A percentile compares a stretch with the other conserved stretches of the same genome.
phyloP scores from a whole-genome alignment of 2,797 vertebrate genomes.

The Rallus crepitans region DNA sequence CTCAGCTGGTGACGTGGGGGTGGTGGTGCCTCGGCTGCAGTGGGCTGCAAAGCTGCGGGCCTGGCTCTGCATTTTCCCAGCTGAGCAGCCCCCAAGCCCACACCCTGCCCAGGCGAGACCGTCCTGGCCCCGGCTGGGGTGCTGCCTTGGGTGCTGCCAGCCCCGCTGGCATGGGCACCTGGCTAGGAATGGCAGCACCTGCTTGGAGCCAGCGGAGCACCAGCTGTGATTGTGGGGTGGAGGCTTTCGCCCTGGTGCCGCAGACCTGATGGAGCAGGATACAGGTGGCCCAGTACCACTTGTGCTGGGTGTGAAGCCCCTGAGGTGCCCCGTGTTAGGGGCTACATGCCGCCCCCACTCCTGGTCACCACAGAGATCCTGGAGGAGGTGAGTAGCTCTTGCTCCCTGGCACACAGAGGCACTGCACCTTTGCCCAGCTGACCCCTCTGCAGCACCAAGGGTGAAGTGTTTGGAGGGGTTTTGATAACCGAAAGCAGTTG shows the following conservation, averaged over 20 bases:
- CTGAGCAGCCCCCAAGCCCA: not conserved
- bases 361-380: fast-evolving
- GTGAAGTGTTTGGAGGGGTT: not conserved
- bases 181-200: not conserved
- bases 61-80: too few species aligned
- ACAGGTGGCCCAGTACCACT: too few species aligned
- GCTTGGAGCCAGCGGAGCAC: not conserved
- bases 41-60: not conserved
- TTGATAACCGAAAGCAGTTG: not conserved
- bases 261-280: not conserved
- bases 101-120: not conserved
- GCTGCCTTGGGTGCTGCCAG: not conserved
- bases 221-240: fast-evolving
- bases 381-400: not conserved
- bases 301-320: not conserved
- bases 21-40: not conserved
- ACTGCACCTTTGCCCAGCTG: fast-evolving
- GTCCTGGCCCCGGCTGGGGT: not conserved
- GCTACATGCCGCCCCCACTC: not conserved
- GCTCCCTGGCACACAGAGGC: fast-evolving
- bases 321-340: not conserved
- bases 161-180: not conserved
- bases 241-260: not conserved
- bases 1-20: not conserved
- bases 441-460: not conserved